Percentiles rank a stretch among this genome's conserved stretches.
Evolutionary conservation across 2,888 invertebrate genomes (phyloP).

Genomic region (Blastobasis adustella): DNA sequence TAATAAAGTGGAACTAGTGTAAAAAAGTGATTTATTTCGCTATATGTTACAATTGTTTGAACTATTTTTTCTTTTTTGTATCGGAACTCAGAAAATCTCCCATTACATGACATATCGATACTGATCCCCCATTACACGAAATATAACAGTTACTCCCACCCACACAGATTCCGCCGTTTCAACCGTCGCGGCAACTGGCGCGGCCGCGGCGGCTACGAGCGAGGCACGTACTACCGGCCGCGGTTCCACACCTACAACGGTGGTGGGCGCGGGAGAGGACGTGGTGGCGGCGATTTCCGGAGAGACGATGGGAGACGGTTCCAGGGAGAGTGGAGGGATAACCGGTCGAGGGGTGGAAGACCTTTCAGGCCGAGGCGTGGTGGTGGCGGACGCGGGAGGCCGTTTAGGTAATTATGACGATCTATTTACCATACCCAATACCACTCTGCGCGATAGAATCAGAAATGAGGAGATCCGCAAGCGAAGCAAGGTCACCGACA

Average conservation of each 20-base stretch:
- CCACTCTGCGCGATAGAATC: too few species aligned
- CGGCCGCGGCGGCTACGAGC: slow-evolving; percentile 77
- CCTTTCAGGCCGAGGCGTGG: slow-evolving; percentile 60
- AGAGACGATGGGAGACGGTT: slow-evolving; percentile 47
- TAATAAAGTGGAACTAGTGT: too few species aligned
- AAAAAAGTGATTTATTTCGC: too few species aligned
- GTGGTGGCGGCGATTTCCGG: slow-evolving; percentile 63
- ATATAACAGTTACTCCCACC: too few species aligned
- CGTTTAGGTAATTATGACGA: slow-evolving; percentile 45
- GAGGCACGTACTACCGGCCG: slow-evolving; percentile 87
- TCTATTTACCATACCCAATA: too few species aligned
- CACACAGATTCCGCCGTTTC: slow-evolving; percentile 47
- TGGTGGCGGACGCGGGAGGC: slow-evolving; percentile 56
- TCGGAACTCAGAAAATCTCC: too few species aligned
- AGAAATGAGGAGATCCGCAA: too few species aligned
- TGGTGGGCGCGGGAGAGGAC: slow-evolving; percentile 68
- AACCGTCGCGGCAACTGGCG: slow-evolving; percentile 71
- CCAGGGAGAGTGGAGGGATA: slow-evolving; percentile 40
- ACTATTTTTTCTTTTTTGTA: too few species aligned
- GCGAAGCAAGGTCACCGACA: too few species aligned
- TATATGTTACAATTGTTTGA: too few species aligned
- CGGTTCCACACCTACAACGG: slow-evolving; percentile 81
- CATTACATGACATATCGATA: too few species aligned
- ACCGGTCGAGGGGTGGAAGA: slow-evolving; percentile 49
- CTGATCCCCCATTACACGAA: too few species aligned